phyloP scores from a whole-genome alignment of 2,888 invertebrate genomes.

The Papilio gigon region DNA sequence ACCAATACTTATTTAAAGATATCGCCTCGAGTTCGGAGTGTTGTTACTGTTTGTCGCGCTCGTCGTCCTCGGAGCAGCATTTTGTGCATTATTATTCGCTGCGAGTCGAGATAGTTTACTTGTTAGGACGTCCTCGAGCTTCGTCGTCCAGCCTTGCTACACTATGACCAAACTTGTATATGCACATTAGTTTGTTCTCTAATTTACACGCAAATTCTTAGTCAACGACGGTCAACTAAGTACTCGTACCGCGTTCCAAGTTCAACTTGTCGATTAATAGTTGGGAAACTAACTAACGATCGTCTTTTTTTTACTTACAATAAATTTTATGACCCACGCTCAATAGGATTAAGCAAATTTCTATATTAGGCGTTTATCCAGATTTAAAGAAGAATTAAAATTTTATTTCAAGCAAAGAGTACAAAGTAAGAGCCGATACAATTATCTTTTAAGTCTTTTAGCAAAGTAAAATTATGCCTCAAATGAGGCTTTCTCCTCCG shows the following conservation, averaged over 20 bases:
- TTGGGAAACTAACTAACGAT: background rate
- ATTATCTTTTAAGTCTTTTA: slow-evolving; percentile 7
- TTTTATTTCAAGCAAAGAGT: background rate
- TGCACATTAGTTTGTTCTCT: slow-evolving; percentile 63
- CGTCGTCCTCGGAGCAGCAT: slow-evolving; percentile 46
- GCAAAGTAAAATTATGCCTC: background rate
- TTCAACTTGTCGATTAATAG: slow-evolving; percentile 4
- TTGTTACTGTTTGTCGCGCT: slow-evolving; percentile 50
- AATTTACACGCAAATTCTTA: slow-evolving; percentile 65
- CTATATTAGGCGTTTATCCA: too few species aligned
- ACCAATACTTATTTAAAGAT: slow-evolving; percentile 47
- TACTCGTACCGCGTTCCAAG: slow-evolving; percentile 46
- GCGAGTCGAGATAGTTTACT: slow-evolving; percentile 59
- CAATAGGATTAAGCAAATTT: too few species aligned
- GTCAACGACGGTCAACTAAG: slow-evolving; percentile 52
- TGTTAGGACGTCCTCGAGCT: slow-evolving; percentile 58
- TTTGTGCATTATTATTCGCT: slow-evolving; percentile 55
- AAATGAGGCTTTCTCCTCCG: slow-evolving; percentile 5
- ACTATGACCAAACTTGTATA: slow-evolving; percentile 60
- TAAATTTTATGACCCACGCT: too few species aligned
- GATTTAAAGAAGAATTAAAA: too few species aligned
- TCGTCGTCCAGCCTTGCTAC: slow-evolving; percentile 43
- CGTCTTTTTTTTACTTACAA: too few species aligned
- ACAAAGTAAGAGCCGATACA: background rate
- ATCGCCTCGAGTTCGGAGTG: slow-evolving; percentile 52